These are phyloP conservation scores for Limnephilus auricula DNA, from an alignment of 2,888 invertebrate species.

Conservation along the genomic window DNA sequence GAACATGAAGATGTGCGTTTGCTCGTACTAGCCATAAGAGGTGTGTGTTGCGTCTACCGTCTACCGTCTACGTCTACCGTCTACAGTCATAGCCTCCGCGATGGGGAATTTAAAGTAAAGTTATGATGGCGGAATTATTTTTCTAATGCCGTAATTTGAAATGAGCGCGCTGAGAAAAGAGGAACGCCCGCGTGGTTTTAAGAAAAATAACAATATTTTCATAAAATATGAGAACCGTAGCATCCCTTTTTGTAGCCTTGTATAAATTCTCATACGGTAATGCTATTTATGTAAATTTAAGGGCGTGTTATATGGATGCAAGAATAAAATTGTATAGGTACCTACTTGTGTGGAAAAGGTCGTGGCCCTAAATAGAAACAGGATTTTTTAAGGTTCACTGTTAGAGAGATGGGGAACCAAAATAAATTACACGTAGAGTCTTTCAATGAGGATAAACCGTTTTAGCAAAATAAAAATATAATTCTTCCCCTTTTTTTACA, in stretches of 20 bases:
- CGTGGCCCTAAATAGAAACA: not conserved
- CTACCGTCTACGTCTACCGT: not conserved
- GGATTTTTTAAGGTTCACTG: not conserved
- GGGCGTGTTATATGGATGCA: constrained; percentile 24
- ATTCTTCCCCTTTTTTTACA: not conserved
- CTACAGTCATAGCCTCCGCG: not conserved
- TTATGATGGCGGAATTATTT: constrained; percentile 50
- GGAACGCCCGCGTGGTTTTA: constrained; percentile 35
- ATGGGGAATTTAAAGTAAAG: constrained; percentile 43
- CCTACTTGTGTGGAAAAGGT: not conserved
- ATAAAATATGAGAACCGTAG: constrained; percentile 2
- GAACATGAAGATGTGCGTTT: not conserved
- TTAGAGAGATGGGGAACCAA: not conserved
- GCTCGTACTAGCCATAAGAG: not conserved
- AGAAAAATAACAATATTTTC: constrained; percentile 37
- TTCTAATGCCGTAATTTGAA: constrained; percentile 52
- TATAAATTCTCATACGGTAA: constrained; percentile 19
- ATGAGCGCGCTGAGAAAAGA: constrained; percentile 47
- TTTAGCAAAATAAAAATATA: not conserved
- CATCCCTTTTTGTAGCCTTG: constrained; percentile 11
- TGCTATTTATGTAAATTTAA: constrained; percentile 40
- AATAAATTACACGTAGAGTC: not conserved
- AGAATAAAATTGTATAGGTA: not conserved
- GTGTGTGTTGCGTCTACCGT: too few relatives aligned
- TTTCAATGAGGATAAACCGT: not conserved